phyloP scores from a whole-genome alignment of 2,113 vertebrate genomes.

The Sinocyclocheilus maitianheensis region DNA sequence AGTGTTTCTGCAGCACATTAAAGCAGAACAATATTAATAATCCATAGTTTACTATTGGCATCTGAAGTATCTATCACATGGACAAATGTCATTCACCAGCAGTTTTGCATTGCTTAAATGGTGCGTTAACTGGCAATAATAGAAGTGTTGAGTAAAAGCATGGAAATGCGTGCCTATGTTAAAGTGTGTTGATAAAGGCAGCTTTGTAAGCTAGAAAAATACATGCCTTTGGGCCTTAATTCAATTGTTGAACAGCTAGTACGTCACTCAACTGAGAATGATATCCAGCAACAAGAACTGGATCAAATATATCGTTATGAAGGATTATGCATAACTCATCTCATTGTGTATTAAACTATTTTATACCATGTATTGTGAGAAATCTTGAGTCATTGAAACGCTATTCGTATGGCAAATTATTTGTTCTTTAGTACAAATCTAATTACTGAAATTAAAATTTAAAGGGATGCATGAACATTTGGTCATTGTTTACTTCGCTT shows the following conservation, averaged over 20 bases:
- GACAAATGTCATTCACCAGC: slow-evolving; percentile 29
- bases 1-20: neutral
- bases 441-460: neutral
- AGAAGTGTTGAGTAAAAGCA: slow-evolving; percentile 26
- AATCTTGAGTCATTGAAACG: neutral
- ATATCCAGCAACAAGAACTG: slow-evolving; percentile 4
- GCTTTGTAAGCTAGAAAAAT: slow-evolving; percentile 29
- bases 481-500: neutral
- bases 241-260: slow-evolving; percentile 13
- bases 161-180: slow-evolving; percentile 21
- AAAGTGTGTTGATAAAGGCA: slow-evolving; percentile 19
- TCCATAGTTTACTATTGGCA: neutral
- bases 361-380: slow-evolving; percentile 35
- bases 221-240: slow-evolving; percentile 7
- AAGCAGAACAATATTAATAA: slow-evolving; percentile 7
- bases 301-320: neutral
- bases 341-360: slow-evolving; percentile 56
- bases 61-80: slow-evolving; percentile 17
- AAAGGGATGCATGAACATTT: neutral
- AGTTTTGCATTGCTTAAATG: slow-evolving; percentile 38
- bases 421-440: neutral
- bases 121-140: slow-evolving; percentile 33
- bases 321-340: slow-evolving; percentile 44
- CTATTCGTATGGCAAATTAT: neutral
- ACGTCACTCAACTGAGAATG: neutral